Evolutionary conservation across 2,888 invertebrate genomes (phyloP), one percentile per base, ranked within the genome.

Genomic region (Xestia ashworthii): DNA sequence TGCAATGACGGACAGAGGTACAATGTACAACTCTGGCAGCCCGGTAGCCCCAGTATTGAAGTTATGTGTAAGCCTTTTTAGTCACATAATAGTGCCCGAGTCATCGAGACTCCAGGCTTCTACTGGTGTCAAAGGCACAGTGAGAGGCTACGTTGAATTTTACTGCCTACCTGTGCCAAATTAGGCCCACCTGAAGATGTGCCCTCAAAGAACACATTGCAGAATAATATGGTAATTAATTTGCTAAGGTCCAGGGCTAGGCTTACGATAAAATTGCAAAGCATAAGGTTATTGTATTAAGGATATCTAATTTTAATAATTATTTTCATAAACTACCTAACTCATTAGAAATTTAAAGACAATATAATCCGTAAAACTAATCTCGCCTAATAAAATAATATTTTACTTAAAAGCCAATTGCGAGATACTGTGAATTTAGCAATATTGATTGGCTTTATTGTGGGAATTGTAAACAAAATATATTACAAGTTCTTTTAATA

Each of bases 351-450:
- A 25, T 22, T 53, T 25, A 12, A n/a, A 12, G 5, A 25, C 22
- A 70, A 64, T 41, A 60, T 66, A 81, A 71, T 84, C 71, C 74
- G 58, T 65, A 53, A 60, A 84, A 84, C 66, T 68, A 46, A 25
- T 55, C 44, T 44, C 19, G 5, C 3, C 41, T 50, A 62, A 41
- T 55, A 1, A 66, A 82, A 67, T 71, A 69, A 75, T 64, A 82
- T 53, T 65, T 25, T 16, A 55, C 12, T 53, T 58, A 53, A 32
- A 85, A 85, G 76, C 75, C 76, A 72, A 81, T 70, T 70, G 62
- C 72, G 50, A 72, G 9, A 25, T 85, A 81, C 76, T 81, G 72
- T 85, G 76, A 76, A 66, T 72, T 60, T 84, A 55, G 81, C 68
- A 69, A 25, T 75, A 71, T 68, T 80, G 12, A 62, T 50, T 71